Evolutionary conservation across 2,113 vertebrate genomes (phyloP), one percentile per base, ranked within the genome.

Genomic region (Uropsilus gracilis): DNA sequence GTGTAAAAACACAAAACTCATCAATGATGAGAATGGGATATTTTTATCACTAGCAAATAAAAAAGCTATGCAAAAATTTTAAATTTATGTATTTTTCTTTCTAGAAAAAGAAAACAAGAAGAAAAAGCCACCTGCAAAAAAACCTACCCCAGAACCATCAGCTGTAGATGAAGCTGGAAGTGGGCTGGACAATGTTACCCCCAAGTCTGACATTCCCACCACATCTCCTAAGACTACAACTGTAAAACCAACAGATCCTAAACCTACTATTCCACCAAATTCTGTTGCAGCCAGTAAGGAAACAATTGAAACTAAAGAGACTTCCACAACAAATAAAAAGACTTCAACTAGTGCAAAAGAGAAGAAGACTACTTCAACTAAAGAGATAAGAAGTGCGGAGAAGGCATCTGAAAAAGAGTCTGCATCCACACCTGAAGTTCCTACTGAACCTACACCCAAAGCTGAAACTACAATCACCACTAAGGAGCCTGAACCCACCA

Each of bases 91-190:
- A 17, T 32, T 39, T 86, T 92, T 78, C 68, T 26, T 61, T 64
- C n/a, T 46, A 98, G 97, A 61, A 84, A 92, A 93, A 96, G 96
- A 97, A 20, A 87, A 82, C 42, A 94, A 97, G 91, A 96, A 93
- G 90, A 94, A 64, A 83, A 96, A 6, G 92, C 73, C 89, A n/a
- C 92, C 93, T 42, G 94, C 96, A 86, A 97, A 92, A 63, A 95
- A 90, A 42, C 81, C 94, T 71, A 9, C 57, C 16, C 90, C 92
- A 18, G 69, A 95, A 64, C 16, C 91, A 68, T 87, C 94, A 32
- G 64, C 4, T 30, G 63, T 64, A 61, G 97, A 97, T 59, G 97
- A 98, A 24, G 61, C 14, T 42, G 91, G 89, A 84, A 97, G 89
- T 37, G 97, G 77, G 71, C 1, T 48, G 17, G 97, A 98, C 50